A percentile compares a stretch with the other conserved stretches of the same genome.
phyloP scores from a whole-genome alignment of 2,113 vertebrate genomes.

The Myxocyprinus asiaticus region DNA sequence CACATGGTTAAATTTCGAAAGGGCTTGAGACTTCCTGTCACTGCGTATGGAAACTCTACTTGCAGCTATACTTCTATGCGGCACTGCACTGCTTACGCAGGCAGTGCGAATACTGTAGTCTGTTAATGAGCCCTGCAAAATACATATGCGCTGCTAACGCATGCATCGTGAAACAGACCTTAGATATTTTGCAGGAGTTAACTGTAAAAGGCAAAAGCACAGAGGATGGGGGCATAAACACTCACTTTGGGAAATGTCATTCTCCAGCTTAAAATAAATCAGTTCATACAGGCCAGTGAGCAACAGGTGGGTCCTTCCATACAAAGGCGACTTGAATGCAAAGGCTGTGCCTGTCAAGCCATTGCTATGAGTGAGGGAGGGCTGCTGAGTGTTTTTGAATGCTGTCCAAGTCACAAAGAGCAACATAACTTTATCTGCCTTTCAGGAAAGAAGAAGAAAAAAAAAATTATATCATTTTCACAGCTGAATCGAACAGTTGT shows the following conservation, averaged over 20 bases:
- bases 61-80: too few species aligned
- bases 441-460: background rate
- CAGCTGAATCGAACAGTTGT: background rate
- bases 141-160: too few species aligned
- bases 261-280: conserved; percentile 79
- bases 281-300: conserved; percentile 56
- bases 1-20: too few species aligned
- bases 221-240: conserved; percentile 63
- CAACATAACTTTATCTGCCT: background rate
- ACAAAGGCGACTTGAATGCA: conserved; percentile 65
- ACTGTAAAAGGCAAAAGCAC: conserved; percentile 45
- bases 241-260: conserved; percentile 68
- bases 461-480: background rate
- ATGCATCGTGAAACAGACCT: too few species aligned
- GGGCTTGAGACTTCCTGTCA: too few species aligned
- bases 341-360: conserved; percentile 28
- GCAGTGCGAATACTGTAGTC: too few species aligned
- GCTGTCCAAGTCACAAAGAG: background rate
- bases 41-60: too few species aligned
- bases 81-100: too few species aligned
- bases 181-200: too few species aligned
- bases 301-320: conserved; percentile 73
- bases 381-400: background rate
- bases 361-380: conserved; percentile 26
- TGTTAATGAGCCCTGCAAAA: too few species aligned